Evolutionary conservation across 1,140 invertebrate genomes (phyloP), one percentile per base, ranked within the genome.

Genomic region (Sitophilus oryzae): DNA sequence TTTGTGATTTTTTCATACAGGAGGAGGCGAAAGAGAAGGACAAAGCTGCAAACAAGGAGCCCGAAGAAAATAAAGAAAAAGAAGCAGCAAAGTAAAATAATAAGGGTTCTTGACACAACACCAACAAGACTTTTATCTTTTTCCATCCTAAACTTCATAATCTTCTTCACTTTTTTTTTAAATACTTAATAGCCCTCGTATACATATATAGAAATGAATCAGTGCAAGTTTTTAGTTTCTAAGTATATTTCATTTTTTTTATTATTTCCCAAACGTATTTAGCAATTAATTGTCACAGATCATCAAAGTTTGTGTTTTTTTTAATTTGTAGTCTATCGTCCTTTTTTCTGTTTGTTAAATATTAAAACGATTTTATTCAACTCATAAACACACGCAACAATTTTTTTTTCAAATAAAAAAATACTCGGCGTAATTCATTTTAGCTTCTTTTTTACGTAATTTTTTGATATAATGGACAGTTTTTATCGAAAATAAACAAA

Each of bases 51-150:
- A 79, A 81, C 60, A 79, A 80, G 58, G 83, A 86, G 61, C 75
- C 78, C 36, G 83, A 85, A 59, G 81, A 86, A 66, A 85, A 85
- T 65, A 83, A 84, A 71, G 83, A 86, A 56, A 83, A 84, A 65
- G 85, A 89, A 63, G 71, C 58, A 19, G 54, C 70, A 49, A 78
- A 79, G 75, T 79, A 77, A 77, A 66, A 35, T n/a, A n/a, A n/a
- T n/a, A n/a, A n/a, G n/a, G n/a, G n/a, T n/a, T n/a, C n/a, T n/a
- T n/a, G n/a, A n/a, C n/a, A n/a, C n/a, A n/a, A n/a, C n/a, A n/a
- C n/a, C n/a, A n/a, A n/a, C n/a, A n/a, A n/a, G n/a, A n/a, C n/a
- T n/a, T n/a, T n/a, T n/a, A n/a, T n/a, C n/a, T n/a, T n/a, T n/a
- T n/a, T n/a, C n/a, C n/a, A n/a, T n/a, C n/a, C n/a, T n/a, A n/a